These are phyloP conservation scores for Meleagris gallopavo DNA, from an alignment of 2,113 vertebrate genomes.

Conservation along the genomic window DNA sequence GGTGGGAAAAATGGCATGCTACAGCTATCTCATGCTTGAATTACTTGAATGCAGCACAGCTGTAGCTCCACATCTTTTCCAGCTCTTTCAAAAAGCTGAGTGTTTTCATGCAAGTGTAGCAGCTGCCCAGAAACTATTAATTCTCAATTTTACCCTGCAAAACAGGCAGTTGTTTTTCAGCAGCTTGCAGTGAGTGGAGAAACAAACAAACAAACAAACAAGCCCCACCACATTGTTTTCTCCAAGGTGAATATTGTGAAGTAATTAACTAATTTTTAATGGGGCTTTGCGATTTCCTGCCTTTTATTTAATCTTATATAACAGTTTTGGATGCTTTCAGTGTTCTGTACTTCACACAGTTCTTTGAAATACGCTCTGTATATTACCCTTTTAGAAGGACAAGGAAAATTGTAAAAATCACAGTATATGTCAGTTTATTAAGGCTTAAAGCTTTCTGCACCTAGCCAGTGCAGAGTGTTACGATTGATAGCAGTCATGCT, in stretches of 20 bases:
- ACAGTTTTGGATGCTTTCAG: background rate
- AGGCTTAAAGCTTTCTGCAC: background rate
- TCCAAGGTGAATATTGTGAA: background rate
- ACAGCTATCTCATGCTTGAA: background rate
- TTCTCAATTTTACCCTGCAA: background rate
- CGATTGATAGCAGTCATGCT: background rate
- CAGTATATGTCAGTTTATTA: background rate
- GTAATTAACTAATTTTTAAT: background rate
- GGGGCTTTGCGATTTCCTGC: background rate
- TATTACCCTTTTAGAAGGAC: background rate
- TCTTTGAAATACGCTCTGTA: background rate
- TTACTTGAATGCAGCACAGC: background rate
- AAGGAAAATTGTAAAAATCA: background rate
- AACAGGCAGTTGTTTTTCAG: background rate
- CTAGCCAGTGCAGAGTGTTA: background rate
- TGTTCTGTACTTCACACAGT: background rate
- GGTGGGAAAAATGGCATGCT: background rate
- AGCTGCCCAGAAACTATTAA: background rate
- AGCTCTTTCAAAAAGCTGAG: background rate
- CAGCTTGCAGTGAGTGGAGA: background rate
- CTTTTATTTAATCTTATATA: background rate
- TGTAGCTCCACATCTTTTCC: background rate
- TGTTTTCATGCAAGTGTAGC: background rate
- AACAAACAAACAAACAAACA: background rate
- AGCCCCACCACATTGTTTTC: background rate